phyloP scores from a whole-genome alignment of 1,140 invertebrate genomes.

The Goniozus legneri region DNA sequence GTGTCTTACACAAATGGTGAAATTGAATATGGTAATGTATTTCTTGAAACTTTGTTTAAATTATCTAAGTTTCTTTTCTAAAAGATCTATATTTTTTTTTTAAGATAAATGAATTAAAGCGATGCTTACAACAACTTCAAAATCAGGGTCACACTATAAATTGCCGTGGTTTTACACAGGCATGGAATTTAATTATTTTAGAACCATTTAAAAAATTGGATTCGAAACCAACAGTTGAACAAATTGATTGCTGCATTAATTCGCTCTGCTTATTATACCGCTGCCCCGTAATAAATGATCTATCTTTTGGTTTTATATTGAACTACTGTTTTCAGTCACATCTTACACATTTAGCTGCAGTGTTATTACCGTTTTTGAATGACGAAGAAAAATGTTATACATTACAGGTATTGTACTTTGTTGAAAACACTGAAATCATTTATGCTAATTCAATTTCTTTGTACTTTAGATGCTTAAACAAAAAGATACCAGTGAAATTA shows the following conservation, averaged over 20 bases:
- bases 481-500: slow-evolving; percentile 9
- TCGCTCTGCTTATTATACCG: slow-evolving; percentile 34
- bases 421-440: not conserved
- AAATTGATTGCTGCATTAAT: slow-evolving; percentile 32
- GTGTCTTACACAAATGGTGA: slow-evolving; percentile 32
- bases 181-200: slow-evolving; percentile 37
- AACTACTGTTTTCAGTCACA: slow-evolving; percentile 29
- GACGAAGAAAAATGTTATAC: slow-evolving; percentile 21
- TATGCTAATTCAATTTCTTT: slow-evolving; percentile 3
- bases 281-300: slow-evolving; percentile 36
- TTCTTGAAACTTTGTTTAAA: not conserved
- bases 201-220: slow-evolving; percentile 38
- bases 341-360: slow-evolving; percentile 34
- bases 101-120: slow-evolving; percentile 35
- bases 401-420: slow-evolving; percentile 22
- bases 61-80: not conserved
- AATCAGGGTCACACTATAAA: slow-evolving; percentile 29
- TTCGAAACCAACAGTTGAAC: slow-evolving; percentile 16
- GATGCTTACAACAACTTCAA: slow-evolving; percentile 28
- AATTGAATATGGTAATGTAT: slow-evolving; percentile 26
- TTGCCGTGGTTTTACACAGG: slow-evolving; percentile 33
- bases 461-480: slow-evolving; percentile 11
- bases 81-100: slow-evolving; percentile 11
- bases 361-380: slow-evolving; percentile 36
- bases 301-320: slow-evolving; percentile 30